These are phyloP conservation scores for Phthorimaea operculella DNA, from an alignment of 1,140 invertebrate genomes.

Conservation along the genomic window DNA sequence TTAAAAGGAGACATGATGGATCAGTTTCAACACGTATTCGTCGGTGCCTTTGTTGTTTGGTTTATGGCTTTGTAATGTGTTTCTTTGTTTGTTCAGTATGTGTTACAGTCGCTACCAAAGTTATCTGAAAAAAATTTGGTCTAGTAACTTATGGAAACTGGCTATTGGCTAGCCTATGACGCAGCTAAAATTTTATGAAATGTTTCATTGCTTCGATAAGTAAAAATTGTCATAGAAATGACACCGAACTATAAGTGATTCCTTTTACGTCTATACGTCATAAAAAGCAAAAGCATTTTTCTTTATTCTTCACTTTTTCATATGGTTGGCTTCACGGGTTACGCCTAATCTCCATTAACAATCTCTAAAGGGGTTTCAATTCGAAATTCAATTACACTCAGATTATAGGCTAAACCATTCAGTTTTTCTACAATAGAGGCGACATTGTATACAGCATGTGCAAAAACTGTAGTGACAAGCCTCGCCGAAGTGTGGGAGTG, in stretches of 20 bases:
- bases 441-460: conserved; percentile 31
- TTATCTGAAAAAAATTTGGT: conserved; percentile 25
- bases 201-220: too few species aligned
- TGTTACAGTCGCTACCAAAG: conserved; percentile 49
- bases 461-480: conserved; percentile 43
- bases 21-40: conserved; percentile 66
- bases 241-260: too few species aligned
- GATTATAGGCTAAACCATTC: conserved; percentile 26
- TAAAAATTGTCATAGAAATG: too few species aligned
- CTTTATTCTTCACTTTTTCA: neutral
- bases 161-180: too few species aligned
- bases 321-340: neutral
- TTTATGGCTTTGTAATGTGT: conserved; percentile 67
- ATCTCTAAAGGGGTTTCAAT: conserved; percentile 20
- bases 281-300: too few species aligned
- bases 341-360: neutral
- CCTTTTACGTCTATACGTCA: too few species aligned
- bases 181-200: too few species aligned
- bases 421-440: conserved; percentile 12
- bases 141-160: too few species aligned
- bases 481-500: conserved; percentile 51
- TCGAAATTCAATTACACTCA: conserved; percentile 31
- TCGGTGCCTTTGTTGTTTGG: conserved; percentile 61
- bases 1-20: conserved; percentile 67
- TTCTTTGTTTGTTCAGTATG: conserved; percentile 64